Evolutionary conservation across 2,888 invertebrate genomes (phyloP).

Genomic region (Latheticus oryzae): DNA sequence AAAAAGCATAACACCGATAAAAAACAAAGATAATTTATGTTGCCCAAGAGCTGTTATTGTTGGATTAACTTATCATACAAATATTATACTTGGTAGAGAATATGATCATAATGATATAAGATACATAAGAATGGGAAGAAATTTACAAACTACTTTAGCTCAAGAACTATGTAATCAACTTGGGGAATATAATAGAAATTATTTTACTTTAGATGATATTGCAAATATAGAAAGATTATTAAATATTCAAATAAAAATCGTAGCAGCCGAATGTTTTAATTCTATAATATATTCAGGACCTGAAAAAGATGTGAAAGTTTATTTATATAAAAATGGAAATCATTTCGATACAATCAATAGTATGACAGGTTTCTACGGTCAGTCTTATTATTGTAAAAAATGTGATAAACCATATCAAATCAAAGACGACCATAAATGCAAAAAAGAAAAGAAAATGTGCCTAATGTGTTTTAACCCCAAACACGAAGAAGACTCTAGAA

Average conservation of each 20-base stretch:
- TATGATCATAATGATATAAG: constrained; percentile 19
- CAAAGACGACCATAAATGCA: constrained; percentile 25
- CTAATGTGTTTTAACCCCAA: constrained; percentile 21
- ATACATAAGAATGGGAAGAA: constrained; percentile 23
- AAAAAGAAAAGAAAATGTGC: constrained; percentile 18
- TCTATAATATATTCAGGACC: constrained; percentile 14
- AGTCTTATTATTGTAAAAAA: constrained; percentile 33
- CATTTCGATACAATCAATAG: constrained; percentile 30
- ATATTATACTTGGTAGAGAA: constrained; percentile 19
- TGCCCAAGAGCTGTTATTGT: constrained; percentile 15
- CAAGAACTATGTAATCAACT: constrained; percentile 20
- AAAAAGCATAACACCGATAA: constrained; percentile 7
- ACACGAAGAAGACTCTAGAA: constrained; percentile 23
- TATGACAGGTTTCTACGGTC: constrained; percentile 32
- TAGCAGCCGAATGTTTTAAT: constrained; percentile 13
- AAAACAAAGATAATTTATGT: constrained; percentile 17
- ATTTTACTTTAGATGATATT: constrained; percentile 25
- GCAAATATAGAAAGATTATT: constrained; percentile 19
- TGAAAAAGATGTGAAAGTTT: constrained; percentile 15
- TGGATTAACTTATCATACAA: constrained; percentile 24
- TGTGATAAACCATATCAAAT: constrained; percentile 31
- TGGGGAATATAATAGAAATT: constrained; percentile 13
- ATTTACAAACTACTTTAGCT: constrained; percentile 22
- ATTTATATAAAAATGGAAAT: constrained; percentile 31
- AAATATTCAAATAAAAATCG: constrained; percentile 17